Percentiles rank a stretch among this genome's conserved stretches.
phyloP scores from a whole-genome alignment of 2,113 vertebrate species.

The Periophthalmus modestus region DNA sequence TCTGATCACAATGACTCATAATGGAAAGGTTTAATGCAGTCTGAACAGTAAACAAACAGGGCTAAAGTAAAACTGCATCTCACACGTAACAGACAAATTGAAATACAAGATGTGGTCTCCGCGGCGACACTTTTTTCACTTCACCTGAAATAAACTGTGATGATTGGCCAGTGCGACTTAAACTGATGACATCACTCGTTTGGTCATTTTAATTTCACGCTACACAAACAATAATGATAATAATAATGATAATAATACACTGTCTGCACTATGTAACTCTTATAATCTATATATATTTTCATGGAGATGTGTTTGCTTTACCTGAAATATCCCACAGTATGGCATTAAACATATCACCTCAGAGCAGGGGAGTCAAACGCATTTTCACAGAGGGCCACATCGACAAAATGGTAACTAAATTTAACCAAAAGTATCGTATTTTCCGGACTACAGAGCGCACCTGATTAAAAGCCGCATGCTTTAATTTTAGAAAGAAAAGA shows the following conservation, averaged over 20 bases:
- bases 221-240: not conserved
- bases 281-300: no score
- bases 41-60: slow-evolving; percentile 68
- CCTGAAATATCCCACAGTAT: no score
- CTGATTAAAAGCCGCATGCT: no score
- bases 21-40: slow-evolving; percentile 75
- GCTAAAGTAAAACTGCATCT: slow-evolving; percentile 55
- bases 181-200: not conserved
- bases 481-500: no score
- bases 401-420: no score
- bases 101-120: slow-evolving; percentile 28
- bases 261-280: no score
- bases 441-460: no score
- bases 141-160: slow-evolving; percentile 29
- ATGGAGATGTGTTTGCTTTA: no score
- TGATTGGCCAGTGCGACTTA: not conserved
- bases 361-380: no score
- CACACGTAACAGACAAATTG: slow-evolving; percentile 45
- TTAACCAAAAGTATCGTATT: no score
- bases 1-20: slow-evolving; percentile 74
- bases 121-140: slow-evolving; percentile 6
- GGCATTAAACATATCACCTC: no score
- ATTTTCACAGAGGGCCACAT: no score
- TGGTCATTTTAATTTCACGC: slow-evolving; percentile 16
- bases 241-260: not conserved